A percentile compares a stretch with the other conserved stretches of the same genome.
Evolutionary conservation across 2,888 invertebrate species (phyloP).

Genomic region (Tetragnatha montana): DNA sequence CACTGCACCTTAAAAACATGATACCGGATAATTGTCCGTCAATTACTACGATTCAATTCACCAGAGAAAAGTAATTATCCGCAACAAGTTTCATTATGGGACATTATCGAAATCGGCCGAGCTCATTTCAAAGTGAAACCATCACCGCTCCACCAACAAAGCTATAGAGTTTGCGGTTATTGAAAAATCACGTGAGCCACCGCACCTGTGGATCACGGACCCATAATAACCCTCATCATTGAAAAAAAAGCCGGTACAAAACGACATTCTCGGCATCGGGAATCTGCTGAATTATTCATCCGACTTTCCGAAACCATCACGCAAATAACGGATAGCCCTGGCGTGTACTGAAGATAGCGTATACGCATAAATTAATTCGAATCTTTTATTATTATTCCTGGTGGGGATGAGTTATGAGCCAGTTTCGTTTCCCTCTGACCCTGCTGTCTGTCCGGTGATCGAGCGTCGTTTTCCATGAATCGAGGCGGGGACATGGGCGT

Average conservation of each 20-base stretch:
- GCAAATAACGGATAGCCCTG: conserved; percentile 15
- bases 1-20: too few relatives aligned
- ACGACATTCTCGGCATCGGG: neutral
- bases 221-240: conserved; percentile 19
- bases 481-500: neutral
- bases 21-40: too few relatives aligned
- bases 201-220: neutral
- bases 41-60: too few relatives aligned
- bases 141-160: neutral
- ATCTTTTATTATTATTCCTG: neutral
- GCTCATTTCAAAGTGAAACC: neutral
- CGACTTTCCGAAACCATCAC: conserved; percentile 17
- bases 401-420: conserved; percentile 12
- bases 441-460: neutral
- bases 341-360: neutral
- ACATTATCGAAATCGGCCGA: neutral
- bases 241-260: neutral
- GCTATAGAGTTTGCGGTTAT: neutral
- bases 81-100: neutral
- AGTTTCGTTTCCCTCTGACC: neutral
- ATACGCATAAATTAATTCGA: conserved; percentile 34
- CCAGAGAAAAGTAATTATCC: too few relatives aligned
- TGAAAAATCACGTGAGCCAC: neutral
- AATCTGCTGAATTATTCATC: conserved; percentile 29
- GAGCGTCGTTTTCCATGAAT: neutral